Conservation (phyloP, 2,797 vertebrate genomes). For the Smutsia gigantea region DNA sequence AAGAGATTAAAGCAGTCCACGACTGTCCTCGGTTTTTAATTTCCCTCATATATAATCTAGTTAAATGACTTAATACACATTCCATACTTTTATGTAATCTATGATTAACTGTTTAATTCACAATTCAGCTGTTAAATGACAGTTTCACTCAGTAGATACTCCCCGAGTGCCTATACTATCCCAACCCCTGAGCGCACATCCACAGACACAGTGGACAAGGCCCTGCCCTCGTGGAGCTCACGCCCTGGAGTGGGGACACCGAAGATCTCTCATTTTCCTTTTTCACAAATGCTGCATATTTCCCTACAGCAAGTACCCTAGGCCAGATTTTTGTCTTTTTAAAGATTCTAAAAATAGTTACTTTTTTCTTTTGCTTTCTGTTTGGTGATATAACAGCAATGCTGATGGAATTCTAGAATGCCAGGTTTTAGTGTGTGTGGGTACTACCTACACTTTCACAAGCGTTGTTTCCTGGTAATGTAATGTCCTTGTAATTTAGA, state of each 20-base stretch:
- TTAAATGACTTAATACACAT: accelerated
- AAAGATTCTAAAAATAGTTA: neutral
- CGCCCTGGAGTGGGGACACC: neutral
- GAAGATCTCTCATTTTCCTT: no score
- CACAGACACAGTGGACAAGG: accelerated
- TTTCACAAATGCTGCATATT: no score
- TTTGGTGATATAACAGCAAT: neutral
- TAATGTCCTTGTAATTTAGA: neutral
- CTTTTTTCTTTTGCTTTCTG: neutral
- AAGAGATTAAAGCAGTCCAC: neutral
- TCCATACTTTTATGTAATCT: neutral
- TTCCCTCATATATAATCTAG: neutral
- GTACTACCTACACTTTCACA: no score
- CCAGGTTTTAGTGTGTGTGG: no score
- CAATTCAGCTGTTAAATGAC: neutral
- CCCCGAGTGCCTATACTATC: accelerated
- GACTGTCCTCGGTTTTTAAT: accelerated
- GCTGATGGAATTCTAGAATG: neutral
- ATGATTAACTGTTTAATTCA: neutral
- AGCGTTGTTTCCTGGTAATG: neutral
- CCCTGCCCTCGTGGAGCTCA: accelerated
- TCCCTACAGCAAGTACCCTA: no score
- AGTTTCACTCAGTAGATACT: accelerated
- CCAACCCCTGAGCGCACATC: neutral
- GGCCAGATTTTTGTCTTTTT: neutral